Percentiles rank a stretch among this genome's conserved stretches.
phyloP scores from a whole-genome alignment of 2,113 vertebrate genomes.

The Picathartes gymnocephalus region DNA sequence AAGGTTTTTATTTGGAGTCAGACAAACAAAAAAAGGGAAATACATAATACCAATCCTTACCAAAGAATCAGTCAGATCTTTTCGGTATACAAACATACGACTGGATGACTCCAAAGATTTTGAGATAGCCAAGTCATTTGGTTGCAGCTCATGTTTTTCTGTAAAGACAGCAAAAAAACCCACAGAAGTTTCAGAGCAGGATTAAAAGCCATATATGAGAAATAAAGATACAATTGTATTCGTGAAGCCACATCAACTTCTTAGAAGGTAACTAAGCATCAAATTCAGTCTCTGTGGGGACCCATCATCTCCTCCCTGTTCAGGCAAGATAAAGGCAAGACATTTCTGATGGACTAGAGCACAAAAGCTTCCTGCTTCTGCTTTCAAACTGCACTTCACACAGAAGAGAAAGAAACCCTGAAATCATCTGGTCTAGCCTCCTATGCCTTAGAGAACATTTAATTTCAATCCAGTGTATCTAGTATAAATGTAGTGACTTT shows the following conservation, averaged over 20 bases:
- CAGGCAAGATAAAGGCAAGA: neutral
- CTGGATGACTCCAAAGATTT: conserved; percentile 79
- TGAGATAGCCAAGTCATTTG: conserved; percentile 83
- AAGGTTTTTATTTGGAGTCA: neutral
- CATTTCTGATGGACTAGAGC: neutral
- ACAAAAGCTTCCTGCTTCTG: neutral
- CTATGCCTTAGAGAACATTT: neutral
- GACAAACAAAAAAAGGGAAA: neutral
- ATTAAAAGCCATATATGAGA: neutral
- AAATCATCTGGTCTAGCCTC: neutral
- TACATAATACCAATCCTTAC: conserved; percentile 68
- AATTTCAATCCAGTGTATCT: neutral
- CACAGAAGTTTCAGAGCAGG: neutral
- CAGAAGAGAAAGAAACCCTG: neutral
- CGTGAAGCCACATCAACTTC: neutral
- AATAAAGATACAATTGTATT: neutral
- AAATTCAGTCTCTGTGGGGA: neutral
- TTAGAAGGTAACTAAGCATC: neutral
- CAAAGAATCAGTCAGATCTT: conserved; percentile 84
- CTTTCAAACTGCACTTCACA: neutral
- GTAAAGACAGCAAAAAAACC: conserved; percentile 13
- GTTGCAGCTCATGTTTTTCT: conserved; percentile 88
- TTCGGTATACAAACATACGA: conserved; percentile 87
- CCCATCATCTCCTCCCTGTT: neutral
- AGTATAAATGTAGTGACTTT: neutral